Base-by-base conservation (phyloP, 2,797 vertebrate genomes). In the Kryptopterus vitreolus region DNA sequence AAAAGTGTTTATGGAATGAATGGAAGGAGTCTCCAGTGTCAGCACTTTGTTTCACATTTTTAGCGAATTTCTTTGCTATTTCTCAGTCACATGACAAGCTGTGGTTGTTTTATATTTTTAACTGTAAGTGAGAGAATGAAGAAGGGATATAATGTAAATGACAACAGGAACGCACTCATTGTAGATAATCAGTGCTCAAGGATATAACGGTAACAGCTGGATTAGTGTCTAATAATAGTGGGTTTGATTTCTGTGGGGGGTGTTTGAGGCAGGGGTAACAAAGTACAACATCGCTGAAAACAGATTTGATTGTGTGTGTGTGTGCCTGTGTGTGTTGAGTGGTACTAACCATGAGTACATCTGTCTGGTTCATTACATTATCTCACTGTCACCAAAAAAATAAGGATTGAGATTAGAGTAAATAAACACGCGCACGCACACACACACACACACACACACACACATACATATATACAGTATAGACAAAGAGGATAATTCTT, bases 381-480 rank as follows among this genome's bases (percentile, higher is more conserved):
- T 50, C n/a, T 58, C 58, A 38, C 35, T n/a, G 20, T 79, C 76
- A 80, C 69, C 38, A 43, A 83, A 68, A 65, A 77, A 62, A 75
- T 58, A 78, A 81, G 61, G 55, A 82, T 86, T 80, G 78, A 68
- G 46, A 82, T 69, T 74, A 82, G 62, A 65, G 75, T 18, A 1
- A 53, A 26, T 24, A 53, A 9, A 2, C 38, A 43, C 38, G 9
- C 38, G 9, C 38, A 38, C 3, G 9, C 38, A 38, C 38, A 38
- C 38, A 38, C 4, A 38, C 38, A 38, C 38, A 38, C 38, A 38
- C 38, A 43, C 38, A 43, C 38, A 43, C 38, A 43, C 38, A 43
- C 38, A 9, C 38, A 43, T 9, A 43, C 38, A 38, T 1, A 43
- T 9, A 38, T 10, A 43, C 38, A 43, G 1, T 43, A 43, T 43